Conservation (phyloP, 2,888 invertebrate species). For the Ephialtes manifestator region DNA sequence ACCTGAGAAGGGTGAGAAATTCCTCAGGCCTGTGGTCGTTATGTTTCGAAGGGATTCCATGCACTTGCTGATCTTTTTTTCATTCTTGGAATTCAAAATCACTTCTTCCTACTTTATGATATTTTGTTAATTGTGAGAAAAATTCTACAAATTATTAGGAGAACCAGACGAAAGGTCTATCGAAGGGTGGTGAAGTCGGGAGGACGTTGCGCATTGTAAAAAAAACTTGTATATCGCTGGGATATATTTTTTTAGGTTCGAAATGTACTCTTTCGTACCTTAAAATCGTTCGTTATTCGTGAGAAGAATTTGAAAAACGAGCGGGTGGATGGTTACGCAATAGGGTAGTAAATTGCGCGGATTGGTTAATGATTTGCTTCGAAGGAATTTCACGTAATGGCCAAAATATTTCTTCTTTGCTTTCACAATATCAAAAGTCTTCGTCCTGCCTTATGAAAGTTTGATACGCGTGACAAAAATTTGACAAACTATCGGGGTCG, state of each 20-base stretch:
- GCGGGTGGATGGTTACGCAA: neutral
- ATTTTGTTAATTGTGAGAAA: neutral
- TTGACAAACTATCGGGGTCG: neutral
- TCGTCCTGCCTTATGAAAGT: neutral
- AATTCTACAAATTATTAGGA: neutral
- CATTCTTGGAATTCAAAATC: neutral
- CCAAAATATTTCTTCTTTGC: too few relatives aligned
- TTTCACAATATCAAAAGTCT: neutral
- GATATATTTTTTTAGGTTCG: neutral
- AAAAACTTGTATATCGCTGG: neutral
- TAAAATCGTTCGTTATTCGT: neutral
- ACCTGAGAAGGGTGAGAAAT: neutral
- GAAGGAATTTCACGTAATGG: neutral
- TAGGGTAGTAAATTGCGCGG: too few relatives aligned
- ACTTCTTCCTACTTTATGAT: neutral
- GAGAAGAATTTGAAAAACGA: neutral
- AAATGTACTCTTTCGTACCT: neutral
- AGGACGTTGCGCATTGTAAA: neutral
- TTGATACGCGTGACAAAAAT: slow-evolving; percentile 1
- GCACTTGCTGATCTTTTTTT: slow-evolving; percentile 21
- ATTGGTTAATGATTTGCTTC: too few relatives aligned
- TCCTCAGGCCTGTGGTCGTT: neutral
- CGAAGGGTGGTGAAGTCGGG: neutral
- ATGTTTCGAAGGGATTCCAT: neutral
- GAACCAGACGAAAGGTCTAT: neutral